Evolutionary conservation across 2,113 vertebrate genomes (phyloP).

Genomic region (Phylloscopus trochiloides): DNA sequence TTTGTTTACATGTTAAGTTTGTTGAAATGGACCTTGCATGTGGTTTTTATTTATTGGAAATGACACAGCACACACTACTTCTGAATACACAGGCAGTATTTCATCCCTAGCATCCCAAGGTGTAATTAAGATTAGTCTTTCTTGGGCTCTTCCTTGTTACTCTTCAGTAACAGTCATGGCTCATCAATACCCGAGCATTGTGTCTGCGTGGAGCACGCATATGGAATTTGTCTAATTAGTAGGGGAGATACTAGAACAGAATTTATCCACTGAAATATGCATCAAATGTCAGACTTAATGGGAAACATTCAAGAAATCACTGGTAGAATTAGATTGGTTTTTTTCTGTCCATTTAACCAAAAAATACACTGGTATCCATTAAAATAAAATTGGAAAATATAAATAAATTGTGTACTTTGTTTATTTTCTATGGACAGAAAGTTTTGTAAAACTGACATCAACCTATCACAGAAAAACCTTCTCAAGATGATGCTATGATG

Average conservation of each 20-base stretch:
- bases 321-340: neutral
- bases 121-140: neutral
- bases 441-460: neutral
- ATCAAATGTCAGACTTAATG: neutral
- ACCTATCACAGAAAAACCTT: neutral
- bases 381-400: neutral
- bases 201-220: rapidly evolving
- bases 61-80: neutral
- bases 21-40: neutral
- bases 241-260: neutral
- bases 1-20: neutral
- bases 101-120: neutral
- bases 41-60: neutral
- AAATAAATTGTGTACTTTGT: neutral
- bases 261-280: neutral
- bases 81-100: neutral
- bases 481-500: neutral
- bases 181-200: neutral
- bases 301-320: neutral
- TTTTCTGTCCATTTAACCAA: neutral
- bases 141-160: neutral
- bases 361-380: neutral
- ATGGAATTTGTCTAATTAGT: neutral
- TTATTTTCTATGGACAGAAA: neutral
- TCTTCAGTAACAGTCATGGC: neutral